Percentiles rank a stretch among this genome's conserved stretches.
Conservation (phyloP, 2,888 invertebrate genomes). For the Zhengitettix transpicula region DNA sequence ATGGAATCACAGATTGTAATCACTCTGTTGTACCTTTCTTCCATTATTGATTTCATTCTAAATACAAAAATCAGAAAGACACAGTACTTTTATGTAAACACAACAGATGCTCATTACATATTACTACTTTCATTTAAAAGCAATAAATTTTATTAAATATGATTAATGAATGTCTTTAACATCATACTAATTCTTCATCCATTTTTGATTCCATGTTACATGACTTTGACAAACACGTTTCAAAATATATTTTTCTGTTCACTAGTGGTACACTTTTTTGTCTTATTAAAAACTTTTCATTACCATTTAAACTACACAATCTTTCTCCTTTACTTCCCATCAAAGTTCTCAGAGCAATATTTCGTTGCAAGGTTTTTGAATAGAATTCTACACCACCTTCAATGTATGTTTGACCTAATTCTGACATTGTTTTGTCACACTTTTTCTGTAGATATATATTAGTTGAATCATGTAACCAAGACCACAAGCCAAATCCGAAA, state of each 20-base stretch:
- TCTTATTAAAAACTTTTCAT: constrained; percentile 47
- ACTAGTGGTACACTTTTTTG: constrained; percentile 44
- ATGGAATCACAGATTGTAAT: too few relatives aligned
- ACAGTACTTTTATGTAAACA: too few relatives aligned
- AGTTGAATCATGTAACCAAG: constrained; percentile 44
- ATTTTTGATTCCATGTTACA: too few relatives aligned
- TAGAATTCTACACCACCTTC: constrained; percentile 65
- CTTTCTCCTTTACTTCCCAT: constrained; percentile 44
- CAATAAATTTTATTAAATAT: too few relatives aligned
- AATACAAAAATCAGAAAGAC: too few relatives aligned
- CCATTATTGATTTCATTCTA: too few relatives aligned
- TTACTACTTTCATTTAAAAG: too few relatives aligned
- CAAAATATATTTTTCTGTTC: background rate
- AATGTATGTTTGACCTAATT: constrained; percentile 41
- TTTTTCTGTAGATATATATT: constrained; percentile 42
- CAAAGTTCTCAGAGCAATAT: constrained; percentile 50
- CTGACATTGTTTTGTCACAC: constrained; percentile 43
- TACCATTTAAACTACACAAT: constrained; percentile 47
- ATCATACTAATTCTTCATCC: too few relatives aligned
- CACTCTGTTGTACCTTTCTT: too few relatives aligned
- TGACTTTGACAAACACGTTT: background rate
- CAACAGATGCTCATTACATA: too few relatives aligned
- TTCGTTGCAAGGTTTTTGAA: constrained; percentile 50
- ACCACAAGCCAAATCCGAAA: constrained; percentile 42
- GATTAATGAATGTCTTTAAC: too few relatives aligned